These are phyloP conservation scores for Muscicapa comitata DNA, from an alignment of 2,797 vertebrate genomes.

Conservation along the genomic window DNA sequence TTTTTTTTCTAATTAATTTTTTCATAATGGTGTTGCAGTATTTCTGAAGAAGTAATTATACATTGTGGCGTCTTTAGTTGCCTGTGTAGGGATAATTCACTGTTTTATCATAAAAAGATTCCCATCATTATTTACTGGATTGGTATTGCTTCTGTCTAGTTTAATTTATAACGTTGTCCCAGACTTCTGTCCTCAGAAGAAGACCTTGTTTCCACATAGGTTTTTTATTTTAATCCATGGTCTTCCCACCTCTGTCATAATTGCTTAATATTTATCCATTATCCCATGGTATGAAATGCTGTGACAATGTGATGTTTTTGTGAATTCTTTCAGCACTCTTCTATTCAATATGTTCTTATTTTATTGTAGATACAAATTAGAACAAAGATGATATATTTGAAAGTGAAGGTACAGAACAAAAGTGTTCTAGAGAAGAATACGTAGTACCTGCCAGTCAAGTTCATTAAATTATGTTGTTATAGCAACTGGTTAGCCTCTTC, in stretches of 20 bases:
- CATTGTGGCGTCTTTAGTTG: neutral
- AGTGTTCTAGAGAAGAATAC: neutral
- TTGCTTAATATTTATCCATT: neutral
- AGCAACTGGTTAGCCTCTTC: neutral
- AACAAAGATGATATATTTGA: neutral
- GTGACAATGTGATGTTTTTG: neutral
- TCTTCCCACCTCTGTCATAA: neutral
- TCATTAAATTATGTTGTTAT: conserved; percentile 10
- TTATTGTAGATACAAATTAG: neutral
- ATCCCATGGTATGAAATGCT: neutral
- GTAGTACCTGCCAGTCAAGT: neutral
- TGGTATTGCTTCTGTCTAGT: neutral
- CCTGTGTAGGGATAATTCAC: neutral
- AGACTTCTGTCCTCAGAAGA: neutral
- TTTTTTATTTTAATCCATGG: neutral
- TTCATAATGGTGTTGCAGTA: neutral
- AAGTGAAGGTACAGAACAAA: neutral
- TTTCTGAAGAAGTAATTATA: neutral
- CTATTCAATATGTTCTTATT: neutral
- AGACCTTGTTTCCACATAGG: neutral
- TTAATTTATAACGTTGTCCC: neutral
- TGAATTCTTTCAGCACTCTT: neutral
- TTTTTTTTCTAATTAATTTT: neutral
- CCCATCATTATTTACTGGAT: neutral
- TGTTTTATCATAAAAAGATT: neutral